Percentiles rank a stretch among this genome's conserved stretches.
phyloP scores from a whole-genome alignment of 2,113 vertebrate species.

The Hemibagrus wyckioides region DNA sequence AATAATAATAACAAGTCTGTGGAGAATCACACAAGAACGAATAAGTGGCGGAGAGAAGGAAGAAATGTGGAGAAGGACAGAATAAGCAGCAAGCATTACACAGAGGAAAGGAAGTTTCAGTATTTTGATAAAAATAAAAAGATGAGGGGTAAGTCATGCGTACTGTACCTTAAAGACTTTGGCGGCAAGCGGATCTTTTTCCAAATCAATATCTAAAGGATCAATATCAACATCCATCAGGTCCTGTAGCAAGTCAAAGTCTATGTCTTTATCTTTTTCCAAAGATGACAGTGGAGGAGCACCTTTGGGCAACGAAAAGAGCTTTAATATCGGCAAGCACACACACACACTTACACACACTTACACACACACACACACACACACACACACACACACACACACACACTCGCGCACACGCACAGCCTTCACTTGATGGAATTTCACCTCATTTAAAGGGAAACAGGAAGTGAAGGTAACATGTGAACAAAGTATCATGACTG shows the following conservation, averaged over 20 bases:
- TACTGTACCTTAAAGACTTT: conserved; percentile 97
- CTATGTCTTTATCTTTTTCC: conserved; percentile 99
- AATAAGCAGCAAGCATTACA: neutral
- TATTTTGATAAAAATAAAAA: neutral
- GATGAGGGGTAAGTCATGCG: conserved; percentile 38
- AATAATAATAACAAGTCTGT: neutral
- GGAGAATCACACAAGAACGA: neutral
- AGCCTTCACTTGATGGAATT: neutral
- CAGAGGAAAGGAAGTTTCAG: neutral
- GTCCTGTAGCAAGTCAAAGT: conserved; percentile 98
- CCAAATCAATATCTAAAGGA: conserved; percentile 99
- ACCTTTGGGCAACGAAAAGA: conserved; percentile 85
- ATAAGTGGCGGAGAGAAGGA: neutral
- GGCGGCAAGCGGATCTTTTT: conserved; percentile 99
- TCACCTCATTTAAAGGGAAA: neutral
- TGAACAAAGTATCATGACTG: neutral
- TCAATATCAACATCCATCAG: conserved; percentile 99
- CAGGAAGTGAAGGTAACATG: neutral
- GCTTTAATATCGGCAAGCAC: conserved; percentile 73
- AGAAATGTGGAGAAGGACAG: neutral
- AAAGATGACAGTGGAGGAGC: conserved; percentile 93
- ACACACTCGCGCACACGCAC: neutral
- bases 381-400: conserved; percentile 49
- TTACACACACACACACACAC: conserved; percentile 54
- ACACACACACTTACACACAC: conserved; percentile 57